Base-by-base conservation (phyloP, 2,797 vertebrate species). In the Characodon lateralis region DNA sequence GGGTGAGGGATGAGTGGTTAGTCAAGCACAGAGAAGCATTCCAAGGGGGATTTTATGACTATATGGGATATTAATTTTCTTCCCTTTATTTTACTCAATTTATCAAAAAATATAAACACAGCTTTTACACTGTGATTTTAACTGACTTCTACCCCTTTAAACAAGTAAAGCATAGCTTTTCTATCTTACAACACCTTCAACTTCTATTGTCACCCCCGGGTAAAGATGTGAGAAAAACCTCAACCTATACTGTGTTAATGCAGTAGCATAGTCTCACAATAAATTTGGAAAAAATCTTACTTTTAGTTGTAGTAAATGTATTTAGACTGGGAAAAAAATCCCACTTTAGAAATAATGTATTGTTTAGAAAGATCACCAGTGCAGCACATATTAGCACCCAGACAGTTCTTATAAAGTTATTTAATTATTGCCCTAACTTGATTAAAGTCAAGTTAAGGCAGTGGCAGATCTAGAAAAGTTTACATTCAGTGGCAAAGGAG, bases 1-100 rank as follows among this genome's bases (percentile, higher is more conserved):
- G 92, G 93, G 82, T 88, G 90, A 89, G 94, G 84, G 89, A 91
- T 91, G 91, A 89, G 88, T 85, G 94, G 95, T 98, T 97, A 98
- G 97, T 94, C 85, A 92, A 91, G 92, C 92, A 94, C 88, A 93
- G 73, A 92, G 81, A 87, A 88, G 85, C 88, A 90, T 83, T 83
- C 84, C 83, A 86, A 82, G 82, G 84, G 85, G 83, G 78, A 79
- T 85, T 85, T 28, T 88, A 72, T 86, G 75, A 88, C 87, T 92
- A 85, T 83, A 87, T 68, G 85, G 81, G 77, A 74, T 77, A 79
- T 66, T 72, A 76, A 68, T 78, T 76, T 77, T 78, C 50, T 41
- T 71, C 71, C 79, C 72, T 86, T 79, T 89, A 58, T 86, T 73
- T 90, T 79, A 74, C 79, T 87, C 61, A 26, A 3, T 78, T 87